These are phyloP conservation scores for Leucoptera coffeella DNA, from an alignment of 2,888 invertebrate species.

Conservation along the genomic window DNA sequence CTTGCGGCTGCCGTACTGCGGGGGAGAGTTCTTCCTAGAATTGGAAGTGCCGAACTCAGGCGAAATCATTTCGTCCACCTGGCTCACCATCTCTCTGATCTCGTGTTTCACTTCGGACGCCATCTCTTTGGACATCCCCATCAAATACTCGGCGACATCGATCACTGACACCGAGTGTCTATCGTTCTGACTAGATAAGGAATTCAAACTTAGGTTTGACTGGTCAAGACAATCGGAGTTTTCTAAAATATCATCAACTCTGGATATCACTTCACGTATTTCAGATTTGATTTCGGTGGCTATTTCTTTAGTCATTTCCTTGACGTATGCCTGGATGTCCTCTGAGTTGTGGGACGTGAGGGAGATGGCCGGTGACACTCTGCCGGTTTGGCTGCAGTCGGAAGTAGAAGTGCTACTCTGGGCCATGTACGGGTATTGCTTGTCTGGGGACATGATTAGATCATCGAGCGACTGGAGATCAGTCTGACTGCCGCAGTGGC, in stretches of 20 bases:
- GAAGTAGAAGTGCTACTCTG: conserved; percentile 46
- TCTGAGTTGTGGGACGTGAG: conserved; percentile 52
- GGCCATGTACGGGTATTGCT: conserved; percentile 34
- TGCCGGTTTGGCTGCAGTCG: conserved; percentile 50
- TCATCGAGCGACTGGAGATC: conserved; percentile 62
- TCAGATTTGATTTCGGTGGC: conserved; percentile 79
- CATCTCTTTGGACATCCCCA: conserved; percentile 73
- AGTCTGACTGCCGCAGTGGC: conserved; percentile 69
- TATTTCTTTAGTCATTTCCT: conserved; percentile 71
- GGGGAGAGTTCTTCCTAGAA: conserved; percentile 39
- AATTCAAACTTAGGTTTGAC: conserved; percentile 37
- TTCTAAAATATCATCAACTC: conserved; percentile 72
- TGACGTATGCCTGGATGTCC: conserved; percentile 68
- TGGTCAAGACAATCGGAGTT: conserved; percentile 59
- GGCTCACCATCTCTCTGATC: conserved; percentile 66
- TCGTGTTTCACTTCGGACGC: conserved; percentile 74
- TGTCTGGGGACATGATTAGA: conserved; percentile 36
- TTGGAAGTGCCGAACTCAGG: conserved; percentile 29
- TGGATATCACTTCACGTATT: conserved; percentile 72
- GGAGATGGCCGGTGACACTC: conserved; percentile 50
- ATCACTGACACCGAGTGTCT: conserved; percentile 68
- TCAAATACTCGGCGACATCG: conserved; percentile 70
- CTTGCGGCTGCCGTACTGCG: conserved; percentile 29
- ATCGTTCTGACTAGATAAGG: conserved; percentile 55
- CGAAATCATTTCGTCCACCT: conserved; percentile 64